Base-by-base conservation (phyloP, 2,888 invertebrate species). In the Ormyrus rosae region DNA sequence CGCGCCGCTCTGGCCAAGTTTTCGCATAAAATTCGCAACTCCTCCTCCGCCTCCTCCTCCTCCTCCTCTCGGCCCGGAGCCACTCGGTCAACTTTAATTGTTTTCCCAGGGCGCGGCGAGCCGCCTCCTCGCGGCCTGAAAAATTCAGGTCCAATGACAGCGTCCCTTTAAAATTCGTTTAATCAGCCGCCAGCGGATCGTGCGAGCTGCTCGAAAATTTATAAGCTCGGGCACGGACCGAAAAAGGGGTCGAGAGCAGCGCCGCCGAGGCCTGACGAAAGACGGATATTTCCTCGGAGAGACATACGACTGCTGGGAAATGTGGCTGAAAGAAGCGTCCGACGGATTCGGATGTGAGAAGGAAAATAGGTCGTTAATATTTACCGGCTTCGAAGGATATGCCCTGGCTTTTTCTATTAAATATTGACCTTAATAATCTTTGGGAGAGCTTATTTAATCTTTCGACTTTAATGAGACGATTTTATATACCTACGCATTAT, bases 271-370 rank as follows among this genome's bases (percentile, higher is more conserved):
- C 13, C 46, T 13, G n/a, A 63, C 67, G 61, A 69, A 71, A 67
- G 65, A 70, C 63, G 77, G 70, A 73, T 75, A 78, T 64, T 80
- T 78, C 70, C 83, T 79, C 61, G 11, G 64, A 45, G 63, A 63
- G 83, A 34, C 34, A 34, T 34, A 34, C 34, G 34, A 34, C 34
- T 34, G 34, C 4, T 34, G 34, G 34, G 34, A 34, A 34, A 34
- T 34, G 34, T 34, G 34, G 34, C 34, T 34, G 34, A 34, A 34
- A 34, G 34, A 34, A 34, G 34, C 34, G 34, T 34, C 34, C 34
- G 34, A 34, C 34, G 34, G 34, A 34, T 34, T 34, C 2, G 34
- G 34, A 19, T 19, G 19, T 19, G 19, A 34, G 34, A 34, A 34
- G 34, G 34, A 34, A 34, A 34, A 34, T 34, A 34, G 34, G 34